phyloP scores from a whole-genome alignment of 2,113 vertebrate genomes.

The Podocnemis expansa region DNA sequence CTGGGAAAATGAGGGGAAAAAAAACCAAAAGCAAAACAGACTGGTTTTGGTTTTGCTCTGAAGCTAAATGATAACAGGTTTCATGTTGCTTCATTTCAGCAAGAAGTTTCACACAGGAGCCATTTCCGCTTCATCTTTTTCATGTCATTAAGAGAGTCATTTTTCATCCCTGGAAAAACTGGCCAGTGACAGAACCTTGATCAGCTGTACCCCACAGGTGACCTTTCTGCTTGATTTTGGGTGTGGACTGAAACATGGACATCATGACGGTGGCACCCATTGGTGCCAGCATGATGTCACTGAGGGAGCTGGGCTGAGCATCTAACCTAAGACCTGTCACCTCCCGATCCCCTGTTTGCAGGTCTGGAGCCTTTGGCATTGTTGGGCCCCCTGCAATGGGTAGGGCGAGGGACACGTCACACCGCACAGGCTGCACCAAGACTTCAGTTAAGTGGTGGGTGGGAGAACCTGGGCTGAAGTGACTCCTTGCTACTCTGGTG shows the following conservation, averaged over 20 bases:
- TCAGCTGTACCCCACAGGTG: background rate
- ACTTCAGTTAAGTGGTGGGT: background rate
- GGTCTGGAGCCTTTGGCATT: background rate
- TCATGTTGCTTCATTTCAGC: background rate
- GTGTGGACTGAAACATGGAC: background rate
- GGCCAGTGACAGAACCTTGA: background rate
- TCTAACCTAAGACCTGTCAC: background rate
- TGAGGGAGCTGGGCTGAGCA: background rate
- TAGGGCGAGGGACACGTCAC: background rate
- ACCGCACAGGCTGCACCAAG: background rate
- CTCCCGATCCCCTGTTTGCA: background rate
- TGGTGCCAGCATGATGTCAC: background rate
- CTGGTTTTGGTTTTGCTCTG: background rate
- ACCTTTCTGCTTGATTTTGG: background rate
- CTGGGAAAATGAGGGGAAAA: background rate
- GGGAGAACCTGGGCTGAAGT: background rate
- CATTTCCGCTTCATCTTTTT: background rate
- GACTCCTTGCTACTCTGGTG: background rate
- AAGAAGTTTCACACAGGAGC: background rate
- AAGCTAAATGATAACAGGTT: background rate
- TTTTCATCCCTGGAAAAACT: background rate
- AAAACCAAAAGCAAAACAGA: background rate
- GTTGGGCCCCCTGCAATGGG: no score
- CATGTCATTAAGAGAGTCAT: background rate
- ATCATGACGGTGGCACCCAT: background rate